Conservation (phyloP, 2,888 invertebrate genomes). For the Rhopalosiphum nymphaeae region DNA sequence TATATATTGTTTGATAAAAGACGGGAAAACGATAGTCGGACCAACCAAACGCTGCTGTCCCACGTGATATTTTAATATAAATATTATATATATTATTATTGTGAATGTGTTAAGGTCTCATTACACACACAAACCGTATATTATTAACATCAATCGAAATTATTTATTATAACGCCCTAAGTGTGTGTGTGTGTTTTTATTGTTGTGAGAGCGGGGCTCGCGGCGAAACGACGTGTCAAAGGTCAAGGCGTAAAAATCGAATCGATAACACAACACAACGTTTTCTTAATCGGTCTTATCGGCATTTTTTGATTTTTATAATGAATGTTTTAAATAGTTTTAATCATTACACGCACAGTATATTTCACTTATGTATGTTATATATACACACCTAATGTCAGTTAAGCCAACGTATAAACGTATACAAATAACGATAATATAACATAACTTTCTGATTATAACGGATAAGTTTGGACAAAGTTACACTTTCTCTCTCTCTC, state of each 20-base stretch:
- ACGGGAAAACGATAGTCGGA: background rate
- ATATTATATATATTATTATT: background rate
- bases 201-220: background rate
- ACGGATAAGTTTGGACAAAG: background rate
- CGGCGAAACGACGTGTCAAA: conserved; percentile 14
- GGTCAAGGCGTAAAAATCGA: conserved; percentile 46
- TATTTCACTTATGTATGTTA: background rate
- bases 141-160: conserved; percentile 1
- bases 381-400: background rate
- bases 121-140: background rate
- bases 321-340: background rate
- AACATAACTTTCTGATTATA: background rate
- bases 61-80: conserved; percentile 6
- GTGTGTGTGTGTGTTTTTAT: conserved; percentile 8
- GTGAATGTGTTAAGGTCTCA: background rate
- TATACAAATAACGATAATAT: conserved; percentile 2
- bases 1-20: conserved; percentile 7
- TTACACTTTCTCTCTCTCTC: background rate
- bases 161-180: conserved; percentile 18
- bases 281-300: conserved; percentile 53
- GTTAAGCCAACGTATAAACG: background rate
- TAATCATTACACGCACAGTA: background rate
- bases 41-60: background rate
- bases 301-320: conserved; percentile 46
- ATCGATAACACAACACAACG: conserved; percentile 38